Evolutionary conservation across 2,113 vertebrate genomes (phyloP).

Genomic region (Plestiodon gilberti): DNA sequence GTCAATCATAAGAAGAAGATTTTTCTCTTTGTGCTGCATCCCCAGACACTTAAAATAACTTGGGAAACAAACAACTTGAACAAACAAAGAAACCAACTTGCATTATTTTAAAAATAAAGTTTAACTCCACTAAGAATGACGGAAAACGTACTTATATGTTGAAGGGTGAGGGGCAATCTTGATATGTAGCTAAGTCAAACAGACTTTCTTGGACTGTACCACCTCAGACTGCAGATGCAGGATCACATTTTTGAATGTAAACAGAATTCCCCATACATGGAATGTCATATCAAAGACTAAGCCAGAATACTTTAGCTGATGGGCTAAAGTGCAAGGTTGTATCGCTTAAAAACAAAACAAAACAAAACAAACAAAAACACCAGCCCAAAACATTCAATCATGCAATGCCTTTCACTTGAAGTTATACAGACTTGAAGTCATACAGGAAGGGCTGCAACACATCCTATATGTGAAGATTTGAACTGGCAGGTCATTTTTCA

Average conservation of each 20-base stretch:
- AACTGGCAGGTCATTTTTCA: neutral
- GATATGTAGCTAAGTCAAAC: neutral
- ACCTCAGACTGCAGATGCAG: neutral
- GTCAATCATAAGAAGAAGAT: neutral
- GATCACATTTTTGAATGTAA: neutral
- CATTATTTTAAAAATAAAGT: neutral
- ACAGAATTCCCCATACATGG: neutral
- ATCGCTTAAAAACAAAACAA: too few species aligned
- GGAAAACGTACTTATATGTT: neutral
- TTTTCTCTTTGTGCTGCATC: neutral
- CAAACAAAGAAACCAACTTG: slow-evolving; percentile 24
- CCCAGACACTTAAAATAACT: slow-evolving; percentile 9
- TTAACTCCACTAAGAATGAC: slow-evolving; percentile 3
- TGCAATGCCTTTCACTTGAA: too few species aligned
- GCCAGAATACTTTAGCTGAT: neutral
- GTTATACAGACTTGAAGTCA: neutral
- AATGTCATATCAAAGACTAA: neutral
- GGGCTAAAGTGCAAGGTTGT: neutral
- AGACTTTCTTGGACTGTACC: neutral
- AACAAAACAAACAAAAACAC: too few species aligned
- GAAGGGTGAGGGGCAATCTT: neutral
- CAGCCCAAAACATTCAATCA: neutral
- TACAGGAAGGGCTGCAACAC: too few species aligned
- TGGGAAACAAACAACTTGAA: slow-evolving; percentile 21
- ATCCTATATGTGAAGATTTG: neutral